A percentile compares a stretch with the other conserved stretches of the same genome.
Conservation (phyloP, 2,888 invertebrate genomes). For the Cosmia pyralina region DNA sequence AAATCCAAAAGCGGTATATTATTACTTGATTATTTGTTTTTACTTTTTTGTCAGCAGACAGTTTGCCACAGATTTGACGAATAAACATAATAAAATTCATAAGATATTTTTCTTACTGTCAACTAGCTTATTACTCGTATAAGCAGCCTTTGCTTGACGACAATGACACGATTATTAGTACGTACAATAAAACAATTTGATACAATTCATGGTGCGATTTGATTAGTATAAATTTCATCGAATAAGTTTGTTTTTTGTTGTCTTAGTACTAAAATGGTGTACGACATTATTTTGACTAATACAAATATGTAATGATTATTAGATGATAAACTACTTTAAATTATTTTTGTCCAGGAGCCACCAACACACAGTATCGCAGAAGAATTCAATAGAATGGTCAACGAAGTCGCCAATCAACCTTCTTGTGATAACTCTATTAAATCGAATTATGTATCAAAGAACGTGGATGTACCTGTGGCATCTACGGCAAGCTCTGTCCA, state of each 20-base stretch:
- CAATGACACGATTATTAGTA: slow-evolving; percentile 1
- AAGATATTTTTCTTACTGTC: too few species aligned
- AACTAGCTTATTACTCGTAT: neutral
- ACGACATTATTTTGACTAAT: slow-evolving; percentile 1
- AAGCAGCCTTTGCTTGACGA: slow-evolving; percentile 25
- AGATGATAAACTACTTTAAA: slow-evolving; percentile 20
- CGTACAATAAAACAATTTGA: too few species aligned
- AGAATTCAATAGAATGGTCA: slow-evolving; percentile 87
- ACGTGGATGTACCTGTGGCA: slow-evolving; percentile 75
- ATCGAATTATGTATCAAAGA: slow-evolving; percentile 77
- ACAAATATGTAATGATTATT: slow-evolving; percentile 1
- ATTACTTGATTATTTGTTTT: too few species aligned
- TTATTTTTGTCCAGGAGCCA: slow-evolving; percentile 73
- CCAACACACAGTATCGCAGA: slow-evolving; percentile 83
- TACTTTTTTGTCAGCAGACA: too few species aligned
- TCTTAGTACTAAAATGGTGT: slow-evolving; percentile 6
- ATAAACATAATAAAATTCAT: too few species aligned
- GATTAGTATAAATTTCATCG: neutral
- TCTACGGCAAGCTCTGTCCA: slow-evolving; percentile 77
- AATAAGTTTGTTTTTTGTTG: slow-evolving; percentile 3
- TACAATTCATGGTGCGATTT: too few species aligned
- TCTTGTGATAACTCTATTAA: slow-evolving; percentile 78
- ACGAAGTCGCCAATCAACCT: slow-evolving; percentile 84
- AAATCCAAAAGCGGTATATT: too few species aligned
- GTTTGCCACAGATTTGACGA: too few species aligned